Base-by-base conservation (phyloP, 2,113 vertebrate species). In the Myotis lucifugus region DNA sequence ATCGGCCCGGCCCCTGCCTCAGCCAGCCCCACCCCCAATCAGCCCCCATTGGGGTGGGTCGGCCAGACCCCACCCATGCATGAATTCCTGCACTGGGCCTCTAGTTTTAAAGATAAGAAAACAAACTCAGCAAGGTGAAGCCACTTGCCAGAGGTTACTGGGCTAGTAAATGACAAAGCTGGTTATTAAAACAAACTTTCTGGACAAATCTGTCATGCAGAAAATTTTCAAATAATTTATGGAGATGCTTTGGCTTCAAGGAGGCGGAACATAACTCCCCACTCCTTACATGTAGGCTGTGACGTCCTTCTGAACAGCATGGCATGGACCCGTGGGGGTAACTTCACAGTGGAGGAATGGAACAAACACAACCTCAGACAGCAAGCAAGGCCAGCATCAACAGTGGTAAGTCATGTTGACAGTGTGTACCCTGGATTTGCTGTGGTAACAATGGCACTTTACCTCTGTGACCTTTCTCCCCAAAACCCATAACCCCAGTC, bases 71-170 rank as follows among this genome's bases (percentile, higher is more conserved):
- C 54, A 56, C 54, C 19, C 0, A 2, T 56, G 19, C 19, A 25
- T 9, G 23, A 25, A 25, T 59, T 59, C 9, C 1, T 59, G 9
- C 56, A 59, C 21, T 25, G 23, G 23, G 56, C 56, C 56, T 59
- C 56, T 59, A 11, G 9, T 96, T 77, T 77, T 64, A 85, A 95
- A 91, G 83, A 85, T 61, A 94, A 94, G 78, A 32, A 56, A 94
- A 79, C 40, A 42, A 93, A 81, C 13, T 78, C 40, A 46, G 85
- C 59, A 69, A 88, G 52, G 32, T 29, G 78, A 93, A 88, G 17
- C 6, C 3, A 69, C 59, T 93, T 88, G 74, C 19, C n/a, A 40
- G 50, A 64, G 70, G 14, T 85, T 34, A 76, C 5, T 13, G 3
- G 27, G 29, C 32, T 81, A 59, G 12, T 17, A 56, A 91, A 88